Conservation (phyloP, 2,797 vertebrate species). For the Hybognathus amarus region DNA sequence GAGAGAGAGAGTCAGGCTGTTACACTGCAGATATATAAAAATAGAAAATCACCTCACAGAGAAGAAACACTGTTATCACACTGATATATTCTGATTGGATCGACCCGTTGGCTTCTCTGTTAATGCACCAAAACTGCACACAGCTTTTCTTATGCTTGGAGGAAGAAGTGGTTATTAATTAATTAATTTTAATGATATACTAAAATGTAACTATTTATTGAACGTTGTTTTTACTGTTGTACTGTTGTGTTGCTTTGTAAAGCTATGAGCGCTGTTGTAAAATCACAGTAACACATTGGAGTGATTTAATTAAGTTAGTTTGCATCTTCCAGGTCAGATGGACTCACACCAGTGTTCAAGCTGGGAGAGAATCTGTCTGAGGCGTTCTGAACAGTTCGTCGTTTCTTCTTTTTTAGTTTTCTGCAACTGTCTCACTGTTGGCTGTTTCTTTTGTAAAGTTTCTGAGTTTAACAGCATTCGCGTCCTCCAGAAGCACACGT, state of each 20-base stretch:
- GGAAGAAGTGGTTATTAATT: background rate
- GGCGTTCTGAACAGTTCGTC: background rate
- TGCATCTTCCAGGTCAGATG: background rate
- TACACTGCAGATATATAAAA: background rate
- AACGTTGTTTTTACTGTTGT: background rate
- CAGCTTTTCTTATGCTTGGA: background rate
- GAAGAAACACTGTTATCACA: background rate
- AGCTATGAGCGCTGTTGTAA: background rate
- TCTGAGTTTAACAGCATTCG: background rate
- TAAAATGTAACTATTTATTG: background rate
- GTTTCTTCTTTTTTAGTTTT: background rate
- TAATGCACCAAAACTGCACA: background rate
- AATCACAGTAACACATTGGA: background rate
- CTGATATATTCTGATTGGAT: background rate
- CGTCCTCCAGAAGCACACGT: background rate
- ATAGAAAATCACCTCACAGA: background rate
- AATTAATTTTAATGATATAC: background rate
- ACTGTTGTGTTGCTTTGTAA: background rate
- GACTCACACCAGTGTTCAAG: background rate
- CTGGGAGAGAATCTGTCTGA: background rate
- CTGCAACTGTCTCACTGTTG: background rate
- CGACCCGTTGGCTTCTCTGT: background rate
- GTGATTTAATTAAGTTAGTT: background rate
- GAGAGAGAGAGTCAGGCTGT: conserved; percentile 14
- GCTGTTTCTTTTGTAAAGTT: too few species aligned